Conservation (phyloP, 2,888 invertebrate genomes). For the Trachelus stipa region DNA sequence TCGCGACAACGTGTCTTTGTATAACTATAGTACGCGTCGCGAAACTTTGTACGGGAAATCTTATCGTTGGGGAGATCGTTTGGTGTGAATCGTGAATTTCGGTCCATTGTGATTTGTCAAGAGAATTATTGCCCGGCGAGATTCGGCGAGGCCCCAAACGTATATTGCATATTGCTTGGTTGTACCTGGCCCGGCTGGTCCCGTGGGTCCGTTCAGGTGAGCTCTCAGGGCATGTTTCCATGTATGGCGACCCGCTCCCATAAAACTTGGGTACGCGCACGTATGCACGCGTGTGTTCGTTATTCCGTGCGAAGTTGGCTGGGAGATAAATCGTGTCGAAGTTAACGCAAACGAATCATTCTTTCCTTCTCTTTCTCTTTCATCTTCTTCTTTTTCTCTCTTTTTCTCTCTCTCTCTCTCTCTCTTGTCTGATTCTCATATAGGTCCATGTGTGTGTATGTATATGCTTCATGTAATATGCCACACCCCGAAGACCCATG, state of each 20-base stretch:
- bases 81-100: background rate
- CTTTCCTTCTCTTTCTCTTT: background rate
- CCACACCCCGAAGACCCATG: conserved; percentile 4
- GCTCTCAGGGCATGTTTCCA: conserved; percentile 42
- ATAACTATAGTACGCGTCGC: background rate
- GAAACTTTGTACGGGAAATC: background rate
- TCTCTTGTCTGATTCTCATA: background rate
- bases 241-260: conserved; percentile 55
- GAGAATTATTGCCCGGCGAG: background rate
- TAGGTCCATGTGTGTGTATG: background rate
- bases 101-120: background rate
- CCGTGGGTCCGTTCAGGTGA: conserved; percentile 22
- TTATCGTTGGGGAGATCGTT: background rate
- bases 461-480: background rate
- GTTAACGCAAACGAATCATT: conserved; percentile 25
- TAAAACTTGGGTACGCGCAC: conserved; percentile 41
- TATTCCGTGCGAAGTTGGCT: conserved; percentile 30
- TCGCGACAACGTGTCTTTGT: no score
- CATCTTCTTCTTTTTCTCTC: background rate
- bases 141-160: background rate
- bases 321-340: conserved; percentile 38
- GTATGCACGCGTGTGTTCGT: conserved; percentile 8
- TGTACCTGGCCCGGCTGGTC: background rate
- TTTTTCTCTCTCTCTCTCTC: background rate
- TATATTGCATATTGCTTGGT: background rate